Percentiles rank a stretch among this genome's conserved stretches.
phyloP scores from a whole-genome alignment of 2,888 invertebrate species.

The Mechanitis messenoides region DNA sequence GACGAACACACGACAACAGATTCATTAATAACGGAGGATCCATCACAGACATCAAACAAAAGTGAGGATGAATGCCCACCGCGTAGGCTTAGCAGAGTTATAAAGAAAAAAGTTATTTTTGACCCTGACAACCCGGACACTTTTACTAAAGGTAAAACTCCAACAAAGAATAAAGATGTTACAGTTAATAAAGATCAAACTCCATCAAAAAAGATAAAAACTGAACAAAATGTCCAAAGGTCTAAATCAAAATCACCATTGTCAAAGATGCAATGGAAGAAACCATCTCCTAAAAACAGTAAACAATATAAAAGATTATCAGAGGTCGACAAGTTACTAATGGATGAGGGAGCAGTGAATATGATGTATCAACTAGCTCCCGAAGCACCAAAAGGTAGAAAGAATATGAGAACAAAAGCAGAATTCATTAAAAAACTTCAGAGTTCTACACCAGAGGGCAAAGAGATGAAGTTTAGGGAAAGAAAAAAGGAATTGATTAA shows the following conservation, averaged over 20 bases:
- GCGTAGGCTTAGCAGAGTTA: slow-evolving; percentile 72
- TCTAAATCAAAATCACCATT: slow-evolving; percentile 58
- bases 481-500: slow-evolving; percentile 63
- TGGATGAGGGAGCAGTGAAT: slow-evolving; percentile 91
- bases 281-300: slow-evolving; percentile 61
- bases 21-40: slow-evolving; percentile 43
- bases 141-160: slow-evolving; percentile 60
- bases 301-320: slow-evolving; percentile 77
- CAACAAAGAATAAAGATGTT: slow-evolving; percentile 47
- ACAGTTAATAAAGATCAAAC: slow-evolving; percentile 42
- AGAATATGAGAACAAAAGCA: slow-evolving; percentile 73
- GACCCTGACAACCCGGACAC: slow-evolving; percentile 80
- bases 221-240: slow-evolving; percentile 40
- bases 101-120: slow-evolving; percentile 85
- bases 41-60: slow-evolving; percentile 40
- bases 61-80: slow-evolving; percentile 53
- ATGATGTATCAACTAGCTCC: slow-evolving; percentile 87
- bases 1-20: slow-evolving; percentile 40
- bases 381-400: slow-evolving; percentile 68
- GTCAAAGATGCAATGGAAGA: slow-evolving; percentile 65
- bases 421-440: slow-evolving; percentile 80
- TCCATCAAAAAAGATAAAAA: slow-evolving; percentile 48
- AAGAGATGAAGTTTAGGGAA: slow-evolving; percentile 71
- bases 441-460: slow-evolving; percentile 62
- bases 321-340: slow-evolving; percentile 86